phyloP scores from a whole-genome alignment of 2,113 vertebrate genomes.

The Pseudopodoces humilis region DNA sequence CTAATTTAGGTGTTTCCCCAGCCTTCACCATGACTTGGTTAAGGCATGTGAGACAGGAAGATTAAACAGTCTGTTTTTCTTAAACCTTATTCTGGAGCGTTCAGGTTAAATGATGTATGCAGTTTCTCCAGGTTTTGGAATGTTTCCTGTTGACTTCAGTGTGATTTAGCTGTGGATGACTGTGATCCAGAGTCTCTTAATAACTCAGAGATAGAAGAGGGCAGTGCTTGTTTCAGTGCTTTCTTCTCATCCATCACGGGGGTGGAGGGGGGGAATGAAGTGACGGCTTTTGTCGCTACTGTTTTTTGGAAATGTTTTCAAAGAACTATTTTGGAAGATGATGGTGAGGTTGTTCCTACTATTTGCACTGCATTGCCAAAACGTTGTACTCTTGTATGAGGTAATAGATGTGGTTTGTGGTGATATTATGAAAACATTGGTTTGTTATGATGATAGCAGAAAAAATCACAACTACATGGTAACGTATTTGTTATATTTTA shows the following conservation, averaged over 20 bases:
- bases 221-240: neutral
- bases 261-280: neutral
- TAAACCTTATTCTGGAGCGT: neutral
- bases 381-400: conserved; percentile 4
- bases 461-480: conserved; percentile 40
- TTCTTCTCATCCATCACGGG: neutral
- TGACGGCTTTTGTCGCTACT: neutral
- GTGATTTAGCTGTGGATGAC: neutral
- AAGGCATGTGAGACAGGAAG: neutral
- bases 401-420: conserved; percentile 40
- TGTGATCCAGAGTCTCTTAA: neutral
- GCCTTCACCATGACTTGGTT: neutral
- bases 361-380: neutral
- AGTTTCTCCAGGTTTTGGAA: neutral
- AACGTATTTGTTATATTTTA: conserved; percentile 53
- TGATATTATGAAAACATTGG: conserved; percentile 22
- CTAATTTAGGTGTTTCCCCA: neutral
- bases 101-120: neutral
- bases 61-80: neutral
- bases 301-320: neutral
- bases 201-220: neutral
- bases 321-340: conserved; percentile 33
- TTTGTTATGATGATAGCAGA: conserved; percentile 29
- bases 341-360: conserved; percentile 36
- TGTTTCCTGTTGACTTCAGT: neutral